Evolutionary conservation across 2,888 invertebrate species (phyloP), one percentile per base, ranked within the genome.

Genomic region (Trypoxylon attenuatum): DNA sequence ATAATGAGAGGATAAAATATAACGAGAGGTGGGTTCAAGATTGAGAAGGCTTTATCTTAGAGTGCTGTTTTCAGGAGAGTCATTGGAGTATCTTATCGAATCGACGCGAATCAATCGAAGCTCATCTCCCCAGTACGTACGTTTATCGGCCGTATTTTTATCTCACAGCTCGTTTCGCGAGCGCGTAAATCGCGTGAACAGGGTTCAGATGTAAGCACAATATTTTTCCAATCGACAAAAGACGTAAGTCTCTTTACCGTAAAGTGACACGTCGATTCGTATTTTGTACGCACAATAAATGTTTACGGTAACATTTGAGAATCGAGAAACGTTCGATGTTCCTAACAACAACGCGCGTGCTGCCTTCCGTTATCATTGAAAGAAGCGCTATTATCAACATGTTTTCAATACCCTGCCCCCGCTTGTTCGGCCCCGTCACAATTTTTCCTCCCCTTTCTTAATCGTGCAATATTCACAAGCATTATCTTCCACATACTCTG

Each of bases 391-490:
- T 60, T 77, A 76, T 77, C 70, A 67, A 68, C 68, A 67, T 69
- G 64, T 73, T 73, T 76, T 77, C 57, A 61, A 76, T 23, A 51
- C 41, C 45, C 38, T 41, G 47, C 27, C 62, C 49, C 57, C 42
- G 52, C 65, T 47, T 51, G 6, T 53, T 52, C 8, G 43, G 50
- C 50, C 58, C 61, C 72, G 60, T 69, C 59, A 71, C 65, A 71
- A 81, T 67, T 70, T 76, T 76, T 71, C 67, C 65, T 74, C 68
- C 71, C 72, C 65, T 78, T 73, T 69, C 59, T 23, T 46, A 57
- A 69, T 54, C 71, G 21, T 64, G 21, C 38, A 29, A 16, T 51
- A 67, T 54, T 69, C 60, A 42, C 38, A 39, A 33, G 38, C 19
- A 33, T 45, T 13, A 13, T 50, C 23, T 56, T 56, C n/a, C n/a